Percentiles rank a stretch among this genome's conserved stretches.
These are phyloP conservation scores for Cephalopachus bancanus DNA, from an alignment of 2,797 vertebrate genomes.

Conservation along the genomic window DNA sequence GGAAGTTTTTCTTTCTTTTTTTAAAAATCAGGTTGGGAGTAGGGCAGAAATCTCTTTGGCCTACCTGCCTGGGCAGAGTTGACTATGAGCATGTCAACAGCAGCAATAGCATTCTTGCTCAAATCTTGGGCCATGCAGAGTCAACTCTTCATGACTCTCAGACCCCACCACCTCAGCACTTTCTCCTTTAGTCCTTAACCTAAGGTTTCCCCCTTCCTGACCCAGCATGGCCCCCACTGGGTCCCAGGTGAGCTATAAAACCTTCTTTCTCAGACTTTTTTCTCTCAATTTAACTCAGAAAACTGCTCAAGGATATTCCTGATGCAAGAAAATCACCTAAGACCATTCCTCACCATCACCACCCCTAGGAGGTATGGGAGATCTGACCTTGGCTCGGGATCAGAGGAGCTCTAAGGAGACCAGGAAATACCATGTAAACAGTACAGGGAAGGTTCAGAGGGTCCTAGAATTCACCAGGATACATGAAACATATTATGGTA, in stretches of 20 bases:
- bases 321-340: neutral
- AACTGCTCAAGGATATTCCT: neutral
- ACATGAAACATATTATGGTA: neutral
- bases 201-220: neutral
- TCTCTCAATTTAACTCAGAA: neutral
- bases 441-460: neutral
- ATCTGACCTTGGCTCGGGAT: neutral
- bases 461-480: neutral
- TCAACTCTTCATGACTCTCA: neutral
- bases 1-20: neutral
- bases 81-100: neutral
- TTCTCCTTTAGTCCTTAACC: neutral
- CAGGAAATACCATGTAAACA: too few relatives aligned
- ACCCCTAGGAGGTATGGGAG: neutral
- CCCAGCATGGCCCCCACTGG: neutral
- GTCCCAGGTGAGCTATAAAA: neutral
- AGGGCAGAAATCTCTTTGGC: neutral
- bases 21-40: neutral
- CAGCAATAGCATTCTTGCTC: accelerated
- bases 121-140: neutral
- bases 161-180: neutral
- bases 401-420: neutral
- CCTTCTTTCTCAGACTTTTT: neutral
- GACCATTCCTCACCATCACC: neutral
- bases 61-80: neutral